These are phyloP conservation scores for Notarius quadriscutis DNA, from an alignment of 2,113 vertebrate genomes.

Conservation along the genomic window DNA sequence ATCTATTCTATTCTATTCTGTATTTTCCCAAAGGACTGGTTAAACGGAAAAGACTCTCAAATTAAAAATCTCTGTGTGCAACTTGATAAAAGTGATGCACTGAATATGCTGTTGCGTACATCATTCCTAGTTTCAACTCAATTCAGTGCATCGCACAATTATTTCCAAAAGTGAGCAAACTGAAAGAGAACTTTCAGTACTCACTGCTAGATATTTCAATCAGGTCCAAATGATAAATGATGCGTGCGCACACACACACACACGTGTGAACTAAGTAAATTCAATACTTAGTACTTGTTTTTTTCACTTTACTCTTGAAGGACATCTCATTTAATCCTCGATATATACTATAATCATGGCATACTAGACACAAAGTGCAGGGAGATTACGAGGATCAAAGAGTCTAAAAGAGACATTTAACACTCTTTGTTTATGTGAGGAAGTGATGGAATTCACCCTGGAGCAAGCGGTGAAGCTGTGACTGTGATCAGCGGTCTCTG, in stretches of 20 bases:
- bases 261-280: not conserved
- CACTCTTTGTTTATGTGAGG: not conserved
- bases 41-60: no score
- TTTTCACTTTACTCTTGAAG: not conserved
- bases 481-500: not conserved
- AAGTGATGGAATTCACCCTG: slow-evolving; percentile 1
- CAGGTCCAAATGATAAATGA: not conserved
- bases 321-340: not conserved
- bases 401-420: not conserved
- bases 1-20: no score
- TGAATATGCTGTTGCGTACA: no score
- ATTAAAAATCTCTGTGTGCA: no score
- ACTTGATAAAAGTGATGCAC: no score
- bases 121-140: not conserved
- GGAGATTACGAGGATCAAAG: not conserved
- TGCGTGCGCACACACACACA: not conserved
- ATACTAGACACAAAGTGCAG: not conserved
- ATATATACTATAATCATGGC: not conserved
- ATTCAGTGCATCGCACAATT: not conserved
- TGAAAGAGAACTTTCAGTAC: no score
- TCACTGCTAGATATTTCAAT: not conserved
- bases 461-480: not conserved
- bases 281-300: not conserved
- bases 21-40: no score
- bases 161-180: not conserved